Conservation (phyloP, 2,888 invertebrate genomes). For the Rhogogaster chlorosoma region DNA sequence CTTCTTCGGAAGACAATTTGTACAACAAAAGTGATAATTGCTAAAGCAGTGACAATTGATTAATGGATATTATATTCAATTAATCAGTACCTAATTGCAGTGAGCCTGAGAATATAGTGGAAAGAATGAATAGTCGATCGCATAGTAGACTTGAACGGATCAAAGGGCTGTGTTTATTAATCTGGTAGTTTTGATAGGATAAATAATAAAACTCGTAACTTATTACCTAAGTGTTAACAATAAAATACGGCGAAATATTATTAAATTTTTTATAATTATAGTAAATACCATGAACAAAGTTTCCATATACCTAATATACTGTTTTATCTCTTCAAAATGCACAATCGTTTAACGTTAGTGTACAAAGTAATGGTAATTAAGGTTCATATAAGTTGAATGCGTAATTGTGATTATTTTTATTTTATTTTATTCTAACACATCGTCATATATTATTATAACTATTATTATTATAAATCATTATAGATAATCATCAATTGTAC, state of each 20-base stretch:
- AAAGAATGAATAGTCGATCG: slow-evolving; percentile 34
- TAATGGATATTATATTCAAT: slow-evolving; percentile 23
- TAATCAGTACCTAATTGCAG: slow-evolving; percentile 41
- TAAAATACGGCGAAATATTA: slow-evolving; percentile 35
- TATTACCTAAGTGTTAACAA: neutral
- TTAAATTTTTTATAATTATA: slow-evolving; percentile 38
- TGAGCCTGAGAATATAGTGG: slow-evolving; percentile 46
- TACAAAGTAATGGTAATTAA: slow-evolving; percentile 4
- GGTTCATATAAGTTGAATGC: neutral
- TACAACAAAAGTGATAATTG: slow-evolving; percentile 61
- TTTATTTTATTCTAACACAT: too few relatives aligned
- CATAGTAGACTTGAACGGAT: slow-evolving; percentile 38
- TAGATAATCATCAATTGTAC: slow-evolving; percentile 16
- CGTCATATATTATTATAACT: neutral
- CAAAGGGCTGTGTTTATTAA: slow-evolving; percentile 48
- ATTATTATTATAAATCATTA: slow-evolving; percentile 15
- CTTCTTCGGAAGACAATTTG: slow-evolving; percentile 73
- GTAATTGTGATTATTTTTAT: slow-evolving; percentile 36
- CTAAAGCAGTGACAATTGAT: slow-evolving; percentile 38
- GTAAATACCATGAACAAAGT: slow-evolving; percentile 35
- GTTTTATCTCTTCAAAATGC: slow-evolving; percentile 35
- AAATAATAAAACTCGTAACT: slow-evolving; percentile 16
- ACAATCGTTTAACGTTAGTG: slow-evolving; percentile 29
- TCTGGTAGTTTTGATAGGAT: slow-evolving; percentile 40
- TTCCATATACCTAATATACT: slow-evolving; percentile 11